These are phyloP conservation scores for Nannobrachium achirus DNA, from an alignment of 2,113 vertebrate species.

Conservation along the genomic window DNA sequence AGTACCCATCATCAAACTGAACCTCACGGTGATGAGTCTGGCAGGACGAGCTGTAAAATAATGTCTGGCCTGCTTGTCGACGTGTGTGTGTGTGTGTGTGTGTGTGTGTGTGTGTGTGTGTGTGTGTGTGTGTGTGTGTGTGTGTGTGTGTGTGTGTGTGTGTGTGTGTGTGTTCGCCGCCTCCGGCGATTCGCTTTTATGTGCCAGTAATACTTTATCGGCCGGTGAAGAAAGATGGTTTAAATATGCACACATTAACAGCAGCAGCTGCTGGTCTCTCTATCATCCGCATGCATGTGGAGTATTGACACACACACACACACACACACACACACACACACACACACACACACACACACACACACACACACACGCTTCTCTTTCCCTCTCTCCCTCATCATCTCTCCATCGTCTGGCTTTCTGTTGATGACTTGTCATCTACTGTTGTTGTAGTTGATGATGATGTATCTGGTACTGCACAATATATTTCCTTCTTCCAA, in stretches of 20 bases:
- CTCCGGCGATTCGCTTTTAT: slow-evolving; percentile 35
- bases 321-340: too few species aligned
- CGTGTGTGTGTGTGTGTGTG: slow-evolving; percentile 21
- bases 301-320: too few species aligned
- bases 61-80: slow-evolving; percentile 6
- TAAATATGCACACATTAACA: slow-evolving; percentile 31
- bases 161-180: slow-evolving; percentile 30
- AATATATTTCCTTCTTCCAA: too few species aligned
- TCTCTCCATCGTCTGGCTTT: too few species aligned
- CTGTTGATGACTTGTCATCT: too few species aligned
- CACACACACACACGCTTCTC: too few species aligned
- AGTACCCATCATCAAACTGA: too few species aligned
- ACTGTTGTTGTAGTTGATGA: too few species aligned
- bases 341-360: too few species aligned
- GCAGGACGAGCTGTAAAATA: slow-evolving; percentile 44
- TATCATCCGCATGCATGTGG: too few species aligned
- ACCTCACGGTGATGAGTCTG: not conserved
- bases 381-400: too few species aligned
- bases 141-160: slow-evolving; percentile 32
- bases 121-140: not conserved
- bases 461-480: too few species aligned
- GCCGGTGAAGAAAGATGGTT: slow-evolving; percentile 26
- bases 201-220: slow-evolving; percentile 47
- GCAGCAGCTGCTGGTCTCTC: slow-evolving; percentile 40
- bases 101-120: slow-evolving; percentile 21